Evolutionary conservation across 2,797 vertebrate genomes (phyloP).

Genomic region (Potorous gilbertii): DNA sequence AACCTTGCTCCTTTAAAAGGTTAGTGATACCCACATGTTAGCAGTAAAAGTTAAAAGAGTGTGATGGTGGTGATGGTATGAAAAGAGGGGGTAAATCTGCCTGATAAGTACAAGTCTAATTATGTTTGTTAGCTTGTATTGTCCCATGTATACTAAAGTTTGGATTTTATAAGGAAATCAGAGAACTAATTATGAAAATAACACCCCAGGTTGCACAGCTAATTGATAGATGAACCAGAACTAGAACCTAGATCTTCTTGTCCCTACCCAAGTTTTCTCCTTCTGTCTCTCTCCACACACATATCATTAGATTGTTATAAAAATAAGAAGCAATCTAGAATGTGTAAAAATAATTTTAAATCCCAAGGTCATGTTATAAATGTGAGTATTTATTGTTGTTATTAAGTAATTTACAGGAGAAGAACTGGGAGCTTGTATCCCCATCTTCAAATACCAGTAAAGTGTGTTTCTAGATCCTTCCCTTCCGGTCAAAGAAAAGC

Average conservation of each 20-base stretch:
- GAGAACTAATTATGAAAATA: neutral
- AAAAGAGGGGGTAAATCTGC: slow-evolving; percentile 20
- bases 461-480: too few species aligned
- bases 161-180: slow-evolving; percentile 33
- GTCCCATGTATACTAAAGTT: slow-evolving; percentile 49
- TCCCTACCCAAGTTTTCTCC: neutral
- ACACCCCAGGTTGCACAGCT: neutral
- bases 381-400: neutral
- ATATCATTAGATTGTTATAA: neutral
- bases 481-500: neutral
- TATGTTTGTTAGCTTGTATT: slow-evolving; percentile 54
- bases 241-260: neutral
- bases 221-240: neutral
- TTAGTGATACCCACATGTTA: slow-evolving; percentile 20
- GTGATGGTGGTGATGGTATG: neutral
- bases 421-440: neutral
- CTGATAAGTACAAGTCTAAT: slow-evolving; percentile 43
- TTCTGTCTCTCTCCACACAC: accelerated
- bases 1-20: neutral
- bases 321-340: neutral
- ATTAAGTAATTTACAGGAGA: neutral
- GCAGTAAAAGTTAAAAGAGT: slow-evolving; percentile 6
- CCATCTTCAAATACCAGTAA: neutral
- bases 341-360: neutral
- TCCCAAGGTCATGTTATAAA: neutral